Conservation (phyloP, 1,140 invertebrate genomes). For the Drosophila simulans region DNA sequence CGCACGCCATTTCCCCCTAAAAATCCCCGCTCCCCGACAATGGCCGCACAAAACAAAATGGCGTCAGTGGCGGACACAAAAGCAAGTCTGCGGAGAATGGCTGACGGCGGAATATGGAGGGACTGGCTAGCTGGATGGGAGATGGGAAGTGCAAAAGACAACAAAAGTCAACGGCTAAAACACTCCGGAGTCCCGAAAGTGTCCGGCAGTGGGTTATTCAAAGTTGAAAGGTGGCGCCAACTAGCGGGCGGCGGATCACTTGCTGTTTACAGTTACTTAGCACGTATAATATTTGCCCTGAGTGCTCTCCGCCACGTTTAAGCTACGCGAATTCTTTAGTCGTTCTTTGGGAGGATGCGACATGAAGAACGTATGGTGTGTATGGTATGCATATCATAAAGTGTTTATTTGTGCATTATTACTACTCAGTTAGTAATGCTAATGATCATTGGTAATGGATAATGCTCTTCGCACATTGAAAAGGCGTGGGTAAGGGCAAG, state of each 20-base stretch:
- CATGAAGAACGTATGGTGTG: too few species aligned
- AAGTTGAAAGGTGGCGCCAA: conserved; percentile 24
- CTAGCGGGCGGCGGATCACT: conserved; percentile 33
- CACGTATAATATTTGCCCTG: conserved; percentile 60
- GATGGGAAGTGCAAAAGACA: conserved; percentile 51
- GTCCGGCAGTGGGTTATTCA: conserved; percentile 52
- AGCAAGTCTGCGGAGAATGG: conserved; percentile 22
- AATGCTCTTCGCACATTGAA: too few species aligned
- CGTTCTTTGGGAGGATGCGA: background rate
- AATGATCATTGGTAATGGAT: too few species aligned
- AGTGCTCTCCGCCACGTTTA: conserved; percentile 4
- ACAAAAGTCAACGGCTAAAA: conserved; percentile 76
- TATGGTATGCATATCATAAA: too few species aligned
- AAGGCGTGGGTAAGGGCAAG: background rate
- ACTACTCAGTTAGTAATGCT: too few species aligned
- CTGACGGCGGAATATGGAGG: conserved; percentile 7
- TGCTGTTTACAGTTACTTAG: conserved; percentile 72
- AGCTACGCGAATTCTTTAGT: background rate
- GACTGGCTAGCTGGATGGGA: background rate
- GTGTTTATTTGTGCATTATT: too few species aligned
- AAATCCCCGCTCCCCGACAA: background rate
- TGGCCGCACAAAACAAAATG: conserved; percentile 64
- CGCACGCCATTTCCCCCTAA: conserved; percentile 58
- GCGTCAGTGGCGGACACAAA: conserved; percentile 62
- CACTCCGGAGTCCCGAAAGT: conserved; percentile 71